These are phyloP conservation scores for Pocillopora meandrina DNA, from an alignment of 92 coral and sea anemone species.

Conservation along the genomic window DNA sequence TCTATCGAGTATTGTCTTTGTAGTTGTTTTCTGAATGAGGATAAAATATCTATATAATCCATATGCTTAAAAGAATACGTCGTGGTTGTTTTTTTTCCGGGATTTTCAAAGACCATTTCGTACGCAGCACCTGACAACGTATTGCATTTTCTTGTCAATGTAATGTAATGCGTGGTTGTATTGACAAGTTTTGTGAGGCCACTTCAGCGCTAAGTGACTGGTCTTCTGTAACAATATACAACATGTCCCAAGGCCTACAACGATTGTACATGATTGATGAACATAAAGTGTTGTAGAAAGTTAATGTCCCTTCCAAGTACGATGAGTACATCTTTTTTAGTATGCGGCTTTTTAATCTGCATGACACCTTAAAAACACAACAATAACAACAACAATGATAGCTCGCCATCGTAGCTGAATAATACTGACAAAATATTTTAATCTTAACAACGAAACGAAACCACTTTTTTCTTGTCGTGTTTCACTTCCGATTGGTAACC, in stretches of 20 bases:
- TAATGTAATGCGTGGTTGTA: background rate
- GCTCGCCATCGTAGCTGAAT: too few relatives aligned
- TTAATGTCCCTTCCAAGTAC: too few relatives aligned
- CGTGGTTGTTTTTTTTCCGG: too few relatives aligned
- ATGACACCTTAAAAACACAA: too few relatives aligned
- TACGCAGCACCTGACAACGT: background rate
- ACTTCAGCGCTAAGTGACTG: background rate
- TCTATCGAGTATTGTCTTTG: too few relatives aligned
- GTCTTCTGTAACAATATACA: background rate
- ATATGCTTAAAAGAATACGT: background rate
- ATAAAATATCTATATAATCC: background rate
- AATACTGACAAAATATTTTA: too few relatives aligned
- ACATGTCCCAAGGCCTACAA: background rate
- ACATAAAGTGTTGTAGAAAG: too few relatives aligned
- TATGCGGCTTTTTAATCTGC: too few relatives aligned
- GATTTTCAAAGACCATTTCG: background rate
- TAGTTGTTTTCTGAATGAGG: background rate
- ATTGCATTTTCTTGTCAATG: background rate
- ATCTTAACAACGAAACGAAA: background rate
- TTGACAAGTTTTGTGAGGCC: constrained; percentile 8
- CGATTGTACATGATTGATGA: too few relatives aligned
- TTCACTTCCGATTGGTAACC: background rate
- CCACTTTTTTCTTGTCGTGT: background rate
- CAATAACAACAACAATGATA: too few relatives aligned
- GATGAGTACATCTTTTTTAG: too few relatives aligned